A percentile compares a stretch with the other conserved stretches of the same genome.
Evolutionary conservation across 2,797 vertebrate species (phyloP).

Genomic region (Hypotaenidia okinawae): DNA sequence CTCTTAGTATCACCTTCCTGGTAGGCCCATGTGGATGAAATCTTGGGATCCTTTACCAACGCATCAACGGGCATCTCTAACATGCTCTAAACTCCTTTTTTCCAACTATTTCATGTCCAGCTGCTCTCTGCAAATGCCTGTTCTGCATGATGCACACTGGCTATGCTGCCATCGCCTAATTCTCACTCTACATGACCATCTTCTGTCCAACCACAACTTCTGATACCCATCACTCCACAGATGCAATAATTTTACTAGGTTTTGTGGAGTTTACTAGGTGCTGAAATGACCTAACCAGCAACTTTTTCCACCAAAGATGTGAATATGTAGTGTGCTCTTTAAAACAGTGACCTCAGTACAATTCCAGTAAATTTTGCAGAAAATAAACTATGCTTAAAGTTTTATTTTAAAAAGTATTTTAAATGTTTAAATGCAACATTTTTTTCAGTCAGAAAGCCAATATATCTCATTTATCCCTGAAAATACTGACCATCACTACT

Average conservation of each 20-base stretch:
- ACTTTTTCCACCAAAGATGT: background rate
- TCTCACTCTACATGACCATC: background rate
- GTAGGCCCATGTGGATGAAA: background rate
- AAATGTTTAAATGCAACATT: background rate
- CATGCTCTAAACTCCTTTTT: background rate
- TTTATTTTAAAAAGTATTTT: background rate
- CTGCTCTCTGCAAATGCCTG: background rate
- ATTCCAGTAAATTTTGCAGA: background rate
- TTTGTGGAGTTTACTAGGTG: background rate
- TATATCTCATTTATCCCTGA: background rate
- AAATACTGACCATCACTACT: background rate
- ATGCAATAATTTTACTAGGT: background rate
- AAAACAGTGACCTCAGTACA: background rate
- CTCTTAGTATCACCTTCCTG: background rate
- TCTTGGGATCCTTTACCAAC: background rate
- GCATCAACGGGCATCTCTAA: background rate
- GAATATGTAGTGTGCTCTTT: background rate
- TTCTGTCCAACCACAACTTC: background rate
- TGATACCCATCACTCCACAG: background rate
- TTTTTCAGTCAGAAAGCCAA: background rate
- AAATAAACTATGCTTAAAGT: background rate
- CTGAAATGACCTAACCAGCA: background rate
- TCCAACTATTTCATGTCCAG: fast-evolving
- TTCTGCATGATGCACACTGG: fast-evolving
- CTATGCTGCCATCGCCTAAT: background rate